Base-by-base conservation (phyloP, 2,113 vertebrate genomes). In the Mobula hypostoma region DNA sequence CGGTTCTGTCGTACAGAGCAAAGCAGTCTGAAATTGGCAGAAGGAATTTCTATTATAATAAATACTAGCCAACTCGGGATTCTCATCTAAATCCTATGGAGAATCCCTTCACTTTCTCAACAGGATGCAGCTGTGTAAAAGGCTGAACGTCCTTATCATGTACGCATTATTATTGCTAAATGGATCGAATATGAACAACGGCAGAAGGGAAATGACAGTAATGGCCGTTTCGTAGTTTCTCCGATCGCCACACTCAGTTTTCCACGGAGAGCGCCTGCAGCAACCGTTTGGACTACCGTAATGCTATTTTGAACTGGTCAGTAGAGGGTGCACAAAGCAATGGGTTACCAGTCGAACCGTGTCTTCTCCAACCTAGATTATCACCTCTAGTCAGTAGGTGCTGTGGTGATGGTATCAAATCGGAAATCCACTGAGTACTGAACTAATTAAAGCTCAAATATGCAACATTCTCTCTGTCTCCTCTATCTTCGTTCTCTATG, bases 261-360 rank as follows among this genome's bases (percentile, higher is more conserved):
- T 32, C 12, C 11, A 61, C 27, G 15, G 29, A 19, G 61, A 36
- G 85, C 17, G 61, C 85, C 58, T 66, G 56, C 24, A 88, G 58
- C 12, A 61, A 63, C 58, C 11, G 29, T 15, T 12, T 87, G 58
- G 27, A 58, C 63, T 88, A 12, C 58, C 5, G 85, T 32, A n/a
- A 66, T 48, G 36, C 40, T 74, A 40, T 27, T 48, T 36, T 56
- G 90, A 93, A 72, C 66, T 29, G 21, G 66, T 93, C 91, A 76
- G 66, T 29, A 74, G 66, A 93, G 91, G 91, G 68, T 93, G 91
- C 91, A 93, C 68, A 93, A 72, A 74, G 90, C 70, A 93, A n/a
- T 56, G 24, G 40, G 29, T 48, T 48, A 19, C 24, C 68, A 48
- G 68, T 48, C 21, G 61, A 63, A 88, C 66, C 19, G 72, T 74